Evolutionary conservation across 2,888 invertebrate genomes (phyloP), one percentile per base, ranked within the genome.

Genomic region (Hypena proboscidalis): DNA sequence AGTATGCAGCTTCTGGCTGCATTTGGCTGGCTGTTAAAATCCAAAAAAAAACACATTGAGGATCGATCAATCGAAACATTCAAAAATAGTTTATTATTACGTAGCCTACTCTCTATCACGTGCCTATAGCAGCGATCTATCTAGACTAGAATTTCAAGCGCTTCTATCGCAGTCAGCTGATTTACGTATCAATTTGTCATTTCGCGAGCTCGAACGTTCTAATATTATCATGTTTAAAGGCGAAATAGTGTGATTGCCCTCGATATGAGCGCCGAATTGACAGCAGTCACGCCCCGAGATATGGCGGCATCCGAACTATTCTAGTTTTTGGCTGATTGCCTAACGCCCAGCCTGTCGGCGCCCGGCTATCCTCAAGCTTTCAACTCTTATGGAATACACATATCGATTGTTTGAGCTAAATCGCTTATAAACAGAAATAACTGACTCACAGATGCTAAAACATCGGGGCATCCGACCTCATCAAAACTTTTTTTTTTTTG

Each of bases 321-420:
- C 84, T 85, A 71, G 85, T 80, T 57, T 47, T 77, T 88, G 88
- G 88, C 86, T 27, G 37, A 13, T 29, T 81, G 87, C 87, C 88
- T 70, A 73, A 70, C 68, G 63, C 57, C 29, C 55, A 51, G 51
- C 54, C 58, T 68, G 67, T 66, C 68, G 69, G 73, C 71, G 64
- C 62, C 59, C 52, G 40, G 52, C 44, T 51, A 64, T 55, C 47
- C 29, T 57, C 54, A 57, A 38, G 46, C 57, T 46, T 35, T 26
- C 35, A 46, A 42, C 37, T 13, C 43, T 22, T 37, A 45, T 41
- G 51, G 47, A 39, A 44, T 49, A 17, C 22, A 52, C 36, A 51
- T 32, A 65, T 57, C 43, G 52, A 60, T 52, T 45, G 43, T 50
- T 49, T 34, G 11, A 40, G 42, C 15, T 40, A 42, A 41, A 31